These are phyloP conservation scores for Leuciscus idus DNA, from an alignment of 2,113 vertebrate species.

Conservation along the genomic window DNA sequence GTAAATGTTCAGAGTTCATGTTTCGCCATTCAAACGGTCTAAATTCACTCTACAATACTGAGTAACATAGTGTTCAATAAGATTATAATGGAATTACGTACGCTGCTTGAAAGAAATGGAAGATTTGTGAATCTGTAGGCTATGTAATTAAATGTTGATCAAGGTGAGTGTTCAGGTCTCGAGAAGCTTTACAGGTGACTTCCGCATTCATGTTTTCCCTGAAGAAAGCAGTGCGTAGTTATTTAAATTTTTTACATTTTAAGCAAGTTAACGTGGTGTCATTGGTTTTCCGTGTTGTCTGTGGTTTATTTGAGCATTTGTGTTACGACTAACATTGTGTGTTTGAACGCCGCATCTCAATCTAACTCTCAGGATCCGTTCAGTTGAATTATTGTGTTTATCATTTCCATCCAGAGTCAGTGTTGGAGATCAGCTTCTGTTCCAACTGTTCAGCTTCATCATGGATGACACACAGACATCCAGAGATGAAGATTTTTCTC, in stretches of 20 bases:
- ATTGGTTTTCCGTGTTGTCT: background rate
- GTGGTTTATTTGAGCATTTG: background rate
- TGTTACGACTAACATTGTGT: background rate
- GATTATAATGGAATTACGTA: background rate
- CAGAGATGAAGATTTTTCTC: no score
- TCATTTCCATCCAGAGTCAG: background rate
- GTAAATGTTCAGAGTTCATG: background rate
- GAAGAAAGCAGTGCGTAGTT: background rate
- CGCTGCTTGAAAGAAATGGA: background rate
- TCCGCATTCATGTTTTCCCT: background rate
- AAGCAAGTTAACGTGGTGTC: background rate
- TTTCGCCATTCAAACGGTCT: background rate
- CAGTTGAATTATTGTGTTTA: background rate
- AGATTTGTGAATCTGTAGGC: background rate
- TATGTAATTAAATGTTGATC: background rate
- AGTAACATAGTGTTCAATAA: background rate
- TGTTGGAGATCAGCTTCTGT: background rate
- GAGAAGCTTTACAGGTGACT: background rate
- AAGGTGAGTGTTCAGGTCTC: background rate
- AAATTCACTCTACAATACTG: background rate
- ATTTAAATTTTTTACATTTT: background rate
- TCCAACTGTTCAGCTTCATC: no score
- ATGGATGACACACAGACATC: no score
- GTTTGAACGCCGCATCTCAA: background rate
- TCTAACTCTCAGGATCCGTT: background rate